Conservation (phyloP, 1,140 invertebrate genomes). For the Aphaenogaster rudis region DNA sequence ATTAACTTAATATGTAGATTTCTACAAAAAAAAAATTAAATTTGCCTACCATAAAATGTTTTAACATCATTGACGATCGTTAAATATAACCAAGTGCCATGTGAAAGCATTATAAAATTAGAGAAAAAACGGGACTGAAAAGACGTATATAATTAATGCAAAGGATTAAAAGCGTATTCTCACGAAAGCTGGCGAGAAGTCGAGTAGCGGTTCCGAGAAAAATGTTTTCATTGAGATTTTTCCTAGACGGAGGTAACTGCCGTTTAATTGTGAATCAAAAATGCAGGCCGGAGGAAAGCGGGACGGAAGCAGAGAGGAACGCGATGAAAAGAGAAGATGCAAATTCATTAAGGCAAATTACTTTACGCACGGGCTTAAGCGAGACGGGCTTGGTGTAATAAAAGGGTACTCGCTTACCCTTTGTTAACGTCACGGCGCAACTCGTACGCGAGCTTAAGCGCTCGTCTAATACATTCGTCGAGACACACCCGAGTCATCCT, state of each 20-base stretch:
- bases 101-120: not conserved
- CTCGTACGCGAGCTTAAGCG: constrained; percentile 73
- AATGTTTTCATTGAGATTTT: constrained; percentile 54
- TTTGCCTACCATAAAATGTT: not conserved
- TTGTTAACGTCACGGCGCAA: constrained; percentile 79
- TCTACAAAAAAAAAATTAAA: not conserved
- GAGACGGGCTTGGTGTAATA: constrained; percentile 72
- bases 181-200: constrained; percentile 20
- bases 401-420: constrained; percentile 77
- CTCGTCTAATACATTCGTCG: constrained; percentile 78
- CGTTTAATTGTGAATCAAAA: constrained; percentile 60
- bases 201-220: constrained; percentile 42
- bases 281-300: constrained; percentile 44
- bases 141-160: constrained; percentile 33
- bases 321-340: constrained; percentile 66
- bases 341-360: constrained; percentile 78
- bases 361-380: constrained; percentile 73
- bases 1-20: not conserved
- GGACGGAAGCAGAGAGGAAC: not conserved
- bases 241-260: constrained; percentile 30
- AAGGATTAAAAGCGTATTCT: constrained; percentile 39
- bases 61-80: not conserved
- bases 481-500: constrained; percentile 63
- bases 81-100: not conserved
- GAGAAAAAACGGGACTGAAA: not conserved